Evolutionary conservation across 53 echinoderm and acorn worm species (phyloP), one percentile per base, ranked within the genome.

Genomic region (Stichopus horrens): DNA sequence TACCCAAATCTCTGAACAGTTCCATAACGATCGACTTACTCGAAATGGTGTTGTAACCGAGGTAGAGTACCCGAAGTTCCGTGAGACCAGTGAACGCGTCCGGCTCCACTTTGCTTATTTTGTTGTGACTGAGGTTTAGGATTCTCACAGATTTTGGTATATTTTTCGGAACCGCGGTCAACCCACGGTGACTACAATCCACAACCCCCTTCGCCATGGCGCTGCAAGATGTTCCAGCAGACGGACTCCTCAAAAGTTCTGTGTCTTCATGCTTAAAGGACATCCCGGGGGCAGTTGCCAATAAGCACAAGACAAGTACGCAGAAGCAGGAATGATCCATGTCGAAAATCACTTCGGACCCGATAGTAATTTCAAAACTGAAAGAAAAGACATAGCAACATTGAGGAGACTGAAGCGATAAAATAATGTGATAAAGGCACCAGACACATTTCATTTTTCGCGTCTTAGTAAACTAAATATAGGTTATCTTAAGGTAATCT

Each of bases 101-200:
- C 20, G 75, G 22, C 4, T 75, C 87, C 52, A 95, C 83, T 5
- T 13, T 52, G 56, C 76, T 74, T 23, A 97, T 68, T 22, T 60
- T 88, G 86, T 97, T 97, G 68, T 95, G 94, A 57, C 92, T 91
- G 16, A 97, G 91, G 21, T 94, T 88, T 7, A 97, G 68, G 23
- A 67, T 79, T 85, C 90, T 76, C 7, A 92, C 91, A 4, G 93
- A 75, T 74, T 18, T 23, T 4, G 95, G 94, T 16, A 97, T 91
- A 5, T 90, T 92, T 63, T 87, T 90, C 10, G 97, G 97, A 13
- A 97, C 90, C 11, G 18, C 76, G 22, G 54, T 76, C 53, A 95
- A 74, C 5, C 84, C 58, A 23, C 79, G 87, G 79, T 91, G 86
- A 73, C 94, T 90, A 91, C 97, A 97, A 86, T 97, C 95, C 9